These are phyloP conservation scores for Halocaridina rubra DNA, from an alignment of 2,888 invertebrate genomes.

Conservation along the genomic window DNA sequence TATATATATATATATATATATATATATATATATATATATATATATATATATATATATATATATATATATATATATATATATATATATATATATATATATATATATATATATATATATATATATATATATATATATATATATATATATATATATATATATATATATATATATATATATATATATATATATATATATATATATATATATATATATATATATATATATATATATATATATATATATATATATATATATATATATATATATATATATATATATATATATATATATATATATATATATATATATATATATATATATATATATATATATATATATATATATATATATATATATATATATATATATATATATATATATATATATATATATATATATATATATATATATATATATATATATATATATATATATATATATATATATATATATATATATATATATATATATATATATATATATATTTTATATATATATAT, in stretches of 20 bases:
- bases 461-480: background rate
- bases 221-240: background rate
- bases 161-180: background rate
- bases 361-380: no score
- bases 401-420: no score
- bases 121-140: background rate
- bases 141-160: background rate
- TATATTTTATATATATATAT: background rate
- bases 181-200: background rate
- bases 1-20: background rate
- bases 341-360: no score
- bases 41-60: background rate
- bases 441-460: background rate
- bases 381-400: no score
- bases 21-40: background rate
- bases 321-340: no score
- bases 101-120: background rate
- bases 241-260: background rate
- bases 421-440: no score
- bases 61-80: conserved; percentile 10
- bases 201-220: background rate
- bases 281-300: background rate
- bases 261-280: background rate
- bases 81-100: background rate
- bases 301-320: background rate